These are phyloP conservation scores for Arbacia lixula DNA, from an alignment of 53 echinoderm and acorn worm species.

Conservation along the genomic window DNA sequence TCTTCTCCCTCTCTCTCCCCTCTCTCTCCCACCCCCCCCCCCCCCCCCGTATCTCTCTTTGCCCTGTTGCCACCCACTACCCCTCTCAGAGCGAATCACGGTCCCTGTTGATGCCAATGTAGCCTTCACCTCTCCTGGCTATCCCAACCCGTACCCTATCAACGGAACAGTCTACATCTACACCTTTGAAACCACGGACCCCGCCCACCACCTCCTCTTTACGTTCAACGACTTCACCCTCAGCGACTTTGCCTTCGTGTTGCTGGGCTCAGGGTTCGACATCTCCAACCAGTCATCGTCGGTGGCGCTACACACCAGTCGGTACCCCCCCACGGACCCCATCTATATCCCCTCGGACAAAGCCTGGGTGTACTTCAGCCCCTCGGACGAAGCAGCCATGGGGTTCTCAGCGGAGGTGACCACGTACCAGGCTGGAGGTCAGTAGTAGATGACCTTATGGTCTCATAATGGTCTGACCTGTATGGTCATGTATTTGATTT, in stretches of 20 bases:
- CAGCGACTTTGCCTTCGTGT: neutral
- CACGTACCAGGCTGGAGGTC: conserved; percentile 24
- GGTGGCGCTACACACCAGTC: neutral
- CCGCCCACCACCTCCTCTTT: neutral
- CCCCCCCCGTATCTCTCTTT: too few species aligned
- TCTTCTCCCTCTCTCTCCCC: too few species aligned
- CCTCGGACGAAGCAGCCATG: neutral
- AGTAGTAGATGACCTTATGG: too few species aligned
- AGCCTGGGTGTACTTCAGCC: conserved; percentile 15
- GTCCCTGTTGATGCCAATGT: neutral
- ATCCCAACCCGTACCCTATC: conserved; percentile 19
- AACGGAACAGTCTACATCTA: neutral
- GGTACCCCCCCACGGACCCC: neutral
- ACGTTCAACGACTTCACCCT: conserved; percentile 5
- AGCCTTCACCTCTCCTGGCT: conserved; percentile 22
- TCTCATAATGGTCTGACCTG: too few species aligned
- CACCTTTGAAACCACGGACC: conserved; percentile 2
- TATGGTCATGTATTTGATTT: neutral
- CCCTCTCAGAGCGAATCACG: too few species aligned
- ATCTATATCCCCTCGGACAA: neutral
- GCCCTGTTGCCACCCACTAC: too few species aligned
- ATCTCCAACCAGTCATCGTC: neutral
- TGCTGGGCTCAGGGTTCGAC: conserved; percentile 11
- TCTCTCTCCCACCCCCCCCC: too few species aligned
- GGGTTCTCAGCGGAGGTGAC: conserved; percentile 22